Evolutionary conservation across 2,113 vertebrate species (phyloP).

Genomic region (Bettongia penicillata): DNA sequence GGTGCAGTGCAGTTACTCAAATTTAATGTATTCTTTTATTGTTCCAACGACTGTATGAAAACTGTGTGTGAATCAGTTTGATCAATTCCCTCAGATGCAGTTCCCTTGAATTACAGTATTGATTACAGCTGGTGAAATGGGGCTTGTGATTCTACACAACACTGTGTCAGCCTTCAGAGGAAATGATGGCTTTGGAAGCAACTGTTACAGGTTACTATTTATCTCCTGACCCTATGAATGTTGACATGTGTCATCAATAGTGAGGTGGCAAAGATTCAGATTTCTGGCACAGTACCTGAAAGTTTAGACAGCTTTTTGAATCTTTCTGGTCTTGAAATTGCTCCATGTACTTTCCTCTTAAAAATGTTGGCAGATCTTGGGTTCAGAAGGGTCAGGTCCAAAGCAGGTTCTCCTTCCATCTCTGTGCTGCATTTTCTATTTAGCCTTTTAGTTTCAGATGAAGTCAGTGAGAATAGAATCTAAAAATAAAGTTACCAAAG

Average conservation of each 20-base stretch:
- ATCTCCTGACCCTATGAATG: constrained; percentile 55
- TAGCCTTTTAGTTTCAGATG: constrained; percentile 43
- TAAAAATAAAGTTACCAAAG: constrained; percentile 9
- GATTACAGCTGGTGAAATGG: constrained; percentile 10
- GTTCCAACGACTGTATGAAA: constrained; percentile 37
- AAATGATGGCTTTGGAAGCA: constrained; percentile 43
- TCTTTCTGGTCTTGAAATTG: constrained; percentile 43
- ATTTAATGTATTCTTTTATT: constrained; percentile 24
- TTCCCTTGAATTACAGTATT: constrained; percentile 67
- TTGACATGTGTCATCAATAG: constrained; percentile 51
- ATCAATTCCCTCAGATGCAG: constrained; percentile 35
- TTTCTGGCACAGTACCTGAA: constrained; percentile 57
- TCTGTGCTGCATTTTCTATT: background rate
- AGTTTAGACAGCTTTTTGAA: constrained; percentile 51
- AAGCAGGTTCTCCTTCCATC: background rate
- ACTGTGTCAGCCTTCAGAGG: constrained; percentile 35
- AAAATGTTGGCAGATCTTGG: constrained; percentile 50
- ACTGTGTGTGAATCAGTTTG: constrained; percentile 10
- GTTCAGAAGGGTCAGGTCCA: constrained; percentile 48
- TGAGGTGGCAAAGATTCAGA: constrained; percentile 49
- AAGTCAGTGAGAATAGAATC: constrained; percentile 1
- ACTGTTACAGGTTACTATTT: constrained; percentile 38
- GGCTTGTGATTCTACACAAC: constrained; percentile 27
- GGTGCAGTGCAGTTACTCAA: constrained; percentile 5
- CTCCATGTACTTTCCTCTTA: background rate